These are phyloP conservation scores for Anser brachyrhynchus DNA, from an alignment of 2,113 vertebrate genomes.

Conservation along the genomic window DNA sequence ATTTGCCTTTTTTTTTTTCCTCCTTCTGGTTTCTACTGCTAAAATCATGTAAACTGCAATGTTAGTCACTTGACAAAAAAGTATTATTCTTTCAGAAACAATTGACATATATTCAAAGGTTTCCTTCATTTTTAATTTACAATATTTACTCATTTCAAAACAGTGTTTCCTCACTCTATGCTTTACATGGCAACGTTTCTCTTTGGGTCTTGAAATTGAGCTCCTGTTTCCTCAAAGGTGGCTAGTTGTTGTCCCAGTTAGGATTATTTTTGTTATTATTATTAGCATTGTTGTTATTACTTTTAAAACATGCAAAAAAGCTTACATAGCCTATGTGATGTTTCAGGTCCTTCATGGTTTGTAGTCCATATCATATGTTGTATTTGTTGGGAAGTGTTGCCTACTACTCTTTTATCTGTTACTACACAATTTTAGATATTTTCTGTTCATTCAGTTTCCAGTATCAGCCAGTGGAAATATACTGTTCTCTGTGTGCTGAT, in stretches of 20 bases:
- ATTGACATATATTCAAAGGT: not conserved
- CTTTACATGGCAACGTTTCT: not conserved
- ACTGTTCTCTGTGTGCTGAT: not conserved
- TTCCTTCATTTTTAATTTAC: not conserved
- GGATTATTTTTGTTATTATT: not conserved
- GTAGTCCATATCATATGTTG: fast-evolving
- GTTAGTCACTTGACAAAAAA: not conserved
- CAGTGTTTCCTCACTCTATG: not conserved
- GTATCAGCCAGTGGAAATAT: not conserved
- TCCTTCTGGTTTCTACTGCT: not conserved
- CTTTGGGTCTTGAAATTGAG: not conserved
- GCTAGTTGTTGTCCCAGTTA: not conserved
- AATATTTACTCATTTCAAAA: not conserved
- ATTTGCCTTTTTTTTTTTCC: not conserved
- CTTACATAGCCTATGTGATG: not conserved
- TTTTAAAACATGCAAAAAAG: not conserved
- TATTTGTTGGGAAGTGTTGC: not conserved
- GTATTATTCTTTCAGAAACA: not conserved
- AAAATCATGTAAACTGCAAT: not conserved
- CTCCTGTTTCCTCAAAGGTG: not conserved
- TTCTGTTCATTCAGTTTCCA: not conserved
- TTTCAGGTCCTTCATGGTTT: not conserved
- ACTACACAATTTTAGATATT: not conserved
- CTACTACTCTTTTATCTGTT: not conserved
- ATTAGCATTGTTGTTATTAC: not conserved